Evolutionary conservation across 2,113 vertebrate species (phyloP).

Genomic region (Rhineura floridana): DNA sequence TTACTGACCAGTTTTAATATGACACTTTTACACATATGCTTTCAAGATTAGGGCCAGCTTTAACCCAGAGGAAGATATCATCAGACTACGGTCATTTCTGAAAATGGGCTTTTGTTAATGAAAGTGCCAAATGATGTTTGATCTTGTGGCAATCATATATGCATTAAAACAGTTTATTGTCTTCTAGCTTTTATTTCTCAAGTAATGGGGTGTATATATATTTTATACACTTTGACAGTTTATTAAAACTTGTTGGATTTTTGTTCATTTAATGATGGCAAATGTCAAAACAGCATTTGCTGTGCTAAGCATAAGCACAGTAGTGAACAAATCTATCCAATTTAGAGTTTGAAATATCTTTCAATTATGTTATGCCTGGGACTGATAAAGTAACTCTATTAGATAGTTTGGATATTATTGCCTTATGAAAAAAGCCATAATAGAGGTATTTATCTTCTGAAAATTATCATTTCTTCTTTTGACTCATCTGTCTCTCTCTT

Average conservation of each 20-base stretch:
- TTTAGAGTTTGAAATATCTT: conserved; percentile 68
- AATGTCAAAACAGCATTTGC: conserved; percentile 72
- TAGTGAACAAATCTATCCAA: conserved; percentile 71
- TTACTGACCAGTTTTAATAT: neutral
- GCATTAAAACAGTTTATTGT: conserved; percentile 62
- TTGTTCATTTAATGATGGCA: conserved; percentile 66
- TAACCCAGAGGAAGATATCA: neutral
- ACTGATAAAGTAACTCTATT: conserved; percentile 65
- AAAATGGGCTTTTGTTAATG: conserved; percentile 27
- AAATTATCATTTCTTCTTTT: conserved; percentile 51
- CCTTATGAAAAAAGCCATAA: conserved; percentile 52
- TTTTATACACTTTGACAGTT: conserved; percentile 66
- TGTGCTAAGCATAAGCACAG: conserved; percentile 74
- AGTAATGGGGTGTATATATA: conserved; percentile 59
- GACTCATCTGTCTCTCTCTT: conserved; percentile 58
- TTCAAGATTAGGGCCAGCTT: neutral
- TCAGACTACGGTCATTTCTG: neutral
- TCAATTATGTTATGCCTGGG: conserved; percentile 51
- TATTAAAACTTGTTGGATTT: conserved; percentile 70
- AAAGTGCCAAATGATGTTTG: conserved; percentile 20
- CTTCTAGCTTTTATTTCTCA: conserved; percentile 56
- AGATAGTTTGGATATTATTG: conserved; percentile 54
- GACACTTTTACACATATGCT: neutral
- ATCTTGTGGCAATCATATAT: conserved; percentile 53
- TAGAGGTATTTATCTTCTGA: conserved; percentile 56